Evolutionary conservation across 2,113 vertebrate species (phyloP), one percentile per base, ranked within the genome.

Genomic region (Pseudolaguvia tuberculata): DNA sequence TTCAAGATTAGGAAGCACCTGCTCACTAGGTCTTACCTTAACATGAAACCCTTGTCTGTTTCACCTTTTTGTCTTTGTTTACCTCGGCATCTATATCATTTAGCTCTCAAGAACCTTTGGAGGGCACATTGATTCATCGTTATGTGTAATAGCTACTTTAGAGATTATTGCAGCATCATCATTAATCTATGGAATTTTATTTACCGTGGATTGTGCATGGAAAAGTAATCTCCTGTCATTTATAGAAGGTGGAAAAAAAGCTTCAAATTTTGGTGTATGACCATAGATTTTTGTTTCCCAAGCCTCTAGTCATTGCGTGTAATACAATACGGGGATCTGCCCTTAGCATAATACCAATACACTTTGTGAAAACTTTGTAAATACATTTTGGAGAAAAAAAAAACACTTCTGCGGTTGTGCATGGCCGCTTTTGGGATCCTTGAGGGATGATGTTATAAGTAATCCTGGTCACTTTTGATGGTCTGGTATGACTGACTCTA

Each of bases 401-500:
- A 5, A 39, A 15, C 48, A 42, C 6, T n/a, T 73, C 50, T 63
- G 55, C 10, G 18, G 23, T 45, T 66, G 20, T 66, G 12, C 23
- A 48, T 21, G 45, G 9, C 27, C 7, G 12, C 27, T 45, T 68
- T 29, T 29, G 17, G 21, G 20, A 59, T 53, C 47, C 71, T 17
- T 72, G 47, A 63, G 12, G 48, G 72, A 74, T 80, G 75, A 75
- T n/a, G 31, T 72, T 78, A 51, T 67, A 51, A 27, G 23, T 48
- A 27, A 69, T 69, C 65, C 61, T 18, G 35, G 50, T 45, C 53
- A 50, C 53, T 78, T 68, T 35, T 72, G 65, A 81, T 82, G 81
- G 20, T 70, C 84, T 80, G 79, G 72, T 65, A 81, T 83, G 83
- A 83, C 80, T 72, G 79, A 83, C 81, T 83, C 78, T 81, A 84